These are phyloP conservation scores for Lepidurus packardi DNA, from an alignment of 1,140 invertebrate genomes.

Conservation along the genomic window DNA sequence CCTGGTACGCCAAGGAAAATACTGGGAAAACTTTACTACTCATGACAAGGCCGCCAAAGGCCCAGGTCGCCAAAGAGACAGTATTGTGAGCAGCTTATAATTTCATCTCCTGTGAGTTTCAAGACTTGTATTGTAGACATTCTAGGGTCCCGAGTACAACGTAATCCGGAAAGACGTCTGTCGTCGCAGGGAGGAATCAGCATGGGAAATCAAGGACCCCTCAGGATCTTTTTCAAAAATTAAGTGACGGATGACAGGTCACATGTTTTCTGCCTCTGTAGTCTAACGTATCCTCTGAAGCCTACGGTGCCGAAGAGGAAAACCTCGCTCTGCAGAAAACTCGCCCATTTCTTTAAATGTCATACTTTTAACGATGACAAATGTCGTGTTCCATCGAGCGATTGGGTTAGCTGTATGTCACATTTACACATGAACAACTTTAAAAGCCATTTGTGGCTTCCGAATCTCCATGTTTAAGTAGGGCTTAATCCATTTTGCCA, in stretches of 20 bases:
- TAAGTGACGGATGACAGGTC: slow-evolving; percentile 5
- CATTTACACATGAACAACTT: background rate
- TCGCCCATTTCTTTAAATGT: background rate
- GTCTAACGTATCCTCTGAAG: background rate
- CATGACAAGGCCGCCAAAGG: too few relatives aligned
- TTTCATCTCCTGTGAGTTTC: too few relatives aligned
- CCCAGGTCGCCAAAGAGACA: too few relatives aligned
- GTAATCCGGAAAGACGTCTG: background rate
- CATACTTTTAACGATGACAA: slow-evolving; percentile 9
- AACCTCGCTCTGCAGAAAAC: background rate
- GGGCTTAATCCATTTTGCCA: background rate
- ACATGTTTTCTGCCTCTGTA: background rate
- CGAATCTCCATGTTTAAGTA: background rate
- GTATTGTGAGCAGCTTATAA: too few relatives aligned
- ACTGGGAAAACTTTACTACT: too few relatives aligned
- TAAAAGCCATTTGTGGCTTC: background rate
- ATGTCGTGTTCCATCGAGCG: background rate
- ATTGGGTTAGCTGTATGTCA: background rate
- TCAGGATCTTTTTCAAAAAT: background rate
- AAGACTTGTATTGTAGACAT: too few relatives aligned
- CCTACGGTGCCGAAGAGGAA: background rate
- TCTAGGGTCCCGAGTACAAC: too few relatives aligned
- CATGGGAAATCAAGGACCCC: background rate
- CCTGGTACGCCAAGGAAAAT: too few relatives aligned
- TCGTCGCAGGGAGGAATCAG: background rate